Conservation (phyloP, 2,888 invertebrate genomes). For the Leptopilina myrica region DNA sequence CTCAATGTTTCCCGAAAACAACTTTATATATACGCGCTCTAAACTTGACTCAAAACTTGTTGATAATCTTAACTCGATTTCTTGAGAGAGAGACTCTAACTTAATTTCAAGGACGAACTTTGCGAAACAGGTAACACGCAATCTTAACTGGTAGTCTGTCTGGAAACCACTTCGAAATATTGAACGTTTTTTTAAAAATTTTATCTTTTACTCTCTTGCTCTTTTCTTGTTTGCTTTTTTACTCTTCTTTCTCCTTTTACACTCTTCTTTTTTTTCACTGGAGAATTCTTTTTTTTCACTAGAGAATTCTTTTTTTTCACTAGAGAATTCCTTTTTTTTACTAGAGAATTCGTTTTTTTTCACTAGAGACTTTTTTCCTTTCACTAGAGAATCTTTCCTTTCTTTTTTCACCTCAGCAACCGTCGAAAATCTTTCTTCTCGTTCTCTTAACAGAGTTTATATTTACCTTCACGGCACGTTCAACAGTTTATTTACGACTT, state of each 20-base stretch:
- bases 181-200: too few relatives aligned
- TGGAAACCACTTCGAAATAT: conserved; percentile 12
- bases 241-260: too few relatives aligned
- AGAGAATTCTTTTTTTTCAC: too few relatives aligned
- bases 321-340: too few relatives aligned
- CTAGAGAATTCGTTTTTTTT: too few relatives aligned
- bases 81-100: conserved; percentile 15
- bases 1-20: neutral
- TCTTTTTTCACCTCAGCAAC: neutral
- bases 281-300: too few relatives aligned
- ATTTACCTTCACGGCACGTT: conserved; percentile 32
- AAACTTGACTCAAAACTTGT: conserved; percentile 16
- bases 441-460: conserved; percentile 2
- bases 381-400: too few relatives aligned
- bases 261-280: too few relatives aligned
- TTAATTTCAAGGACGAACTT: conserved; percentile 38
- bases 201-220: too few relatives aligned
- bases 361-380: too few relatives aligned
- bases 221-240: too few relatives aligned
- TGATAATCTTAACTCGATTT: conserved; percentile 22
- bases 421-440: neutral
- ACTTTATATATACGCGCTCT: neutral
- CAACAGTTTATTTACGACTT: conserved; percentile 43
- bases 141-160: conserved; percentile 19
- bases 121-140: neutral